Conservation (phyloP, 1,140 invertebrate genomes). For the Platorchestia sp. region DNA sequence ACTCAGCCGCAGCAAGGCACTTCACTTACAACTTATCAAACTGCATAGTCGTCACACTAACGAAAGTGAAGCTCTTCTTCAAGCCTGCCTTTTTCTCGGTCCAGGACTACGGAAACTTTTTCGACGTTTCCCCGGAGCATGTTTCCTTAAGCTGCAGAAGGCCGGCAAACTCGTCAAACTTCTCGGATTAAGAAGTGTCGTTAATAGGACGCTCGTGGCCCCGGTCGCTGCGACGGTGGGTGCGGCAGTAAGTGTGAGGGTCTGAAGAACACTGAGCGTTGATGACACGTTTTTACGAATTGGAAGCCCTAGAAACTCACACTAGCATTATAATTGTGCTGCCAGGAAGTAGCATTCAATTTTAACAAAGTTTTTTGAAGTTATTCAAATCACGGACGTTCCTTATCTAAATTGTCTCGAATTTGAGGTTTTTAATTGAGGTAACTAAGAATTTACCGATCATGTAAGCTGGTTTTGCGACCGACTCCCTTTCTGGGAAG, state of each 20-base stretch:
- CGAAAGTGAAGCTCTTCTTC: not conserved
- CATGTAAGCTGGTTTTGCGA: too few species aligned
- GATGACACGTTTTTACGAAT: not conserved
- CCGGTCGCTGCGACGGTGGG: not conserved
- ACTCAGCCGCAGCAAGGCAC: not conserved
- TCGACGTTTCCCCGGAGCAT: not conserved
- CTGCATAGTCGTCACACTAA: not conserved
- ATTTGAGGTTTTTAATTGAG: too few species aligned
- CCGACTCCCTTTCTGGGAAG: too few species aligned
- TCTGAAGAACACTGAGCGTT: not conserved
- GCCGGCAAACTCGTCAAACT: slow-evolving; percentile 1
- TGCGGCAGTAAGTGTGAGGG: not conserved
- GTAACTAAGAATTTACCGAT: too few species aligned
- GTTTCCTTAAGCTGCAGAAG: not conserved
- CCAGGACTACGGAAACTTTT: not conserved
- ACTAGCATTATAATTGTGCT: not conserved
- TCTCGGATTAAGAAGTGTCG: slow-evolving; percentile 12
- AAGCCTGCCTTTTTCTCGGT: not conserved
- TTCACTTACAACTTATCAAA: not conserved
- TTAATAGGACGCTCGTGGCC: not conserved
- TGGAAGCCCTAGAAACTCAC: not conserved
- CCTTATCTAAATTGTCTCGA: too few species aligned
- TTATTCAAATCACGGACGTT: not conserved
- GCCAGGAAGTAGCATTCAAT: not conserved
- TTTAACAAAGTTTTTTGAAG: not conserved